Base-by-base conservation (phyloP, 2,888 invertebrate genomes). In the Achlya flavicornis region DNA sequence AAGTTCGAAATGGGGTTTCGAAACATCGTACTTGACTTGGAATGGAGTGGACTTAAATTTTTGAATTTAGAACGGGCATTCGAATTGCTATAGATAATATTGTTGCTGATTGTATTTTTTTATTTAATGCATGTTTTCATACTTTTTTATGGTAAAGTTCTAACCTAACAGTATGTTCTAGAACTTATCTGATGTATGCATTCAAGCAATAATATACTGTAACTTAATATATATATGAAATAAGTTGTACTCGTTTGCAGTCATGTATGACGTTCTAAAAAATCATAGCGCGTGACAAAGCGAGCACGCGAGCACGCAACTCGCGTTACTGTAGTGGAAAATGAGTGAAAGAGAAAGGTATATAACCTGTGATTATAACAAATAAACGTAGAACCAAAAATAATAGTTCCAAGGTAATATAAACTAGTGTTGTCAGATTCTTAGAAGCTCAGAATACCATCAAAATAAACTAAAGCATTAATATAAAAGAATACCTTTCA, bases 211-310 rank as follows among this genome's bases (percentile, higher is more conserved):
- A 41, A 16, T 60, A 41, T 8, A 19, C 41, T 19, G 8, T 60
- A 60, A 5, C 4, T 6, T 5, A 4, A 41, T 43, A 19, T 1
- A 19, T 14, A 60, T 60, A 60, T 14, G 58, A n/a, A 7, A 57
- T 59, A 57, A 16, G 33, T 43, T 41, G 60, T 38, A 41, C 38
- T 38, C 62, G 62, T 63, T 66, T 38, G 63, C 69, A 66, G 62
- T 68, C 69, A 74, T 66, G 74, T 72, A 74, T 76, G 71, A 72
- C 75, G 77, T 61, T 76, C 81, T 77, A 78, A 79, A 81, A 84
- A 83, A 63, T 73, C 76, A 76, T 73, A 72, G 71, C 69, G 80
- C 83, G 81, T 79, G 77, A 71, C 76, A 68, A 64, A 61, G 63
- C 53, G 53, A 19, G 53, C 53, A 53, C 53, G 53, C 53, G 38